Percentiles rank a stretch among this genome's conserved stretches.
Conservation (phyloP, 2,113 vertebrate species). For the Cephalophus harveyi region DNA sequence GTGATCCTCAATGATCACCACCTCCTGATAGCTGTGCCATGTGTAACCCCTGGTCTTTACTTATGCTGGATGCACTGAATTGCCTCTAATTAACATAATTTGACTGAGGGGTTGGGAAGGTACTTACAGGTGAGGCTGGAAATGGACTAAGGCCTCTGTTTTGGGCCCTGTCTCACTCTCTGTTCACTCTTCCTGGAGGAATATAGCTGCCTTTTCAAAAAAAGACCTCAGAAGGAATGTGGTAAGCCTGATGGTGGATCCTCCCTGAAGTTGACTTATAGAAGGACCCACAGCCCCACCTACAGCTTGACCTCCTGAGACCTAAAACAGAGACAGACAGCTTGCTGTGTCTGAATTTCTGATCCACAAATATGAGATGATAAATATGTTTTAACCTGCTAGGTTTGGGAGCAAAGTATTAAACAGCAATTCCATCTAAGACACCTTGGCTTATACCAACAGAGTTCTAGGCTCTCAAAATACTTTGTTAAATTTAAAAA, state of each 20-base stretch:
- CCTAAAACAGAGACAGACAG: not conserved
- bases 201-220: not conserved
- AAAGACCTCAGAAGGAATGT: not conserved
- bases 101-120: not conserved
- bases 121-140: not conserved
- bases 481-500: not conserved
- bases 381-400: not conserved
- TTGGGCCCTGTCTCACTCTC: not conserved
- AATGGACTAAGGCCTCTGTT: not conserved
- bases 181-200: not conserved
- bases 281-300: not conserved
- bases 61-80: not conserved
- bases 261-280: not conserved
- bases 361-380: not conserved
- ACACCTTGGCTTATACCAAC: not conserved
- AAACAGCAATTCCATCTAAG: not conserved
- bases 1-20: not conserved
- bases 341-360: not conserved
- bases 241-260: not conserved
- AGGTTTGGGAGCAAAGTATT: not conserved
- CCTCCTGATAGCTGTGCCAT: rapidly evolving
- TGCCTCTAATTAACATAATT: not conserved
- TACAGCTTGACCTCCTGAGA: not conserved
- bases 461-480: not conserved
- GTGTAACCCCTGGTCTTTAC: not conserved